Conservation (phyloP, 2,888 invertebrate species). For the Stenolophus ochropezus region DNA sequence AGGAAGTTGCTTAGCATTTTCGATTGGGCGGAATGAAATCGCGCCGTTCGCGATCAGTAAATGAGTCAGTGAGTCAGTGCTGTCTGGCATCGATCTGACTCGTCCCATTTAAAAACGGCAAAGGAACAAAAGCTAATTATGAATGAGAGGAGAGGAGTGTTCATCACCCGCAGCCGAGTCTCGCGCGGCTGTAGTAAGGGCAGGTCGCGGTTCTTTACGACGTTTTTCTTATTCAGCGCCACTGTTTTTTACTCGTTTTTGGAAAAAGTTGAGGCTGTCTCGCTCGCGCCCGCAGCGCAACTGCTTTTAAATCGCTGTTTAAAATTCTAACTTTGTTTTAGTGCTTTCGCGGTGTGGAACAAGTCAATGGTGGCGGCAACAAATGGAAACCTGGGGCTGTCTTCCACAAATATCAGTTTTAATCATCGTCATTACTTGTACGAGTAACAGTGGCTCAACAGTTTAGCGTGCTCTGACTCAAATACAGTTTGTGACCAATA, state of each 20-base stretch:
- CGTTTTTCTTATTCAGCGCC: conserved; percentile 69
- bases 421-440: no score
- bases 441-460: no score
- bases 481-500: no score
- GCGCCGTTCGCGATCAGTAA: background rate
- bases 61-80: conserved; percentile 29
- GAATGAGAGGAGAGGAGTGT: conserved; percentile 68
- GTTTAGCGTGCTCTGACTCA: no score
- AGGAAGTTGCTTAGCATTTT: background rate
- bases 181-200: conserved; percentile 71
- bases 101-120: conserved; percentile 50
- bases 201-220: conserved; percentile 73
- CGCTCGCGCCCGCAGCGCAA: conserved; percentile 67
- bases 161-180: conserved; percentile 55
- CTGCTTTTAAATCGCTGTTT: conserved; percentile 73
- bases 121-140: conserved; percentile 70
- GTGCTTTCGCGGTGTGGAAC: conserved; percentile 65
- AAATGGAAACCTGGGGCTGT: no score
- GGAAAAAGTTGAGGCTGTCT: conserved; percentile 68
- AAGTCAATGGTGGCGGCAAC: conserved; percentile 1
- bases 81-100: conserved; percentile 28
- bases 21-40: background rate
- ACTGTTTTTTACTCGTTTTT: conserved; percentile 64
- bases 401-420: no score
- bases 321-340: conserved; percentile 73